Base-by-base conservation (phyloP, 1,140 invertebrate genomes). In the Ephestia elutella region DNA sequence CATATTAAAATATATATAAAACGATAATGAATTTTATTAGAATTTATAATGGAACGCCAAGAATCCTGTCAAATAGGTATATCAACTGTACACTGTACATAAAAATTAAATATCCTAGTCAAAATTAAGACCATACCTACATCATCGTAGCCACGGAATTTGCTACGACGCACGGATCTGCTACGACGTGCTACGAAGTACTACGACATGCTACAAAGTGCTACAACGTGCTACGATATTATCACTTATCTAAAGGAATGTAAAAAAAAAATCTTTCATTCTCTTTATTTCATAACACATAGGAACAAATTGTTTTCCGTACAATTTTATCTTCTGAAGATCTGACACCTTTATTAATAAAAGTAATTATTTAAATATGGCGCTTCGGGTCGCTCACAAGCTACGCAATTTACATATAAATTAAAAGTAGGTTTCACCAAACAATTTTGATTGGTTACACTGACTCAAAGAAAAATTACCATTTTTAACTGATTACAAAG, bases 371-470 rank as follows among this genome's bases (percentile, higher is more conserved):
- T 49, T 62, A 61, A 60, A 65, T 60, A 60, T 54, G 51, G 32
- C 53, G 49, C 53, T 59, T 55, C 56, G 57, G 20, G 44, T 64
- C 57, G 51, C 70, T 70, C 59, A 38, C 54, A 61, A 59, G 65
- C 70, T 61, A 63, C 68, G 35, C 38, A 62, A 83, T 83, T 83
- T 71, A 64, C 80, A 81, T 83, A 78, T 80, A 83, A 80, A 83
- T 83, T 80, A 81, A 73, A 81, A 72, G 66, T 63, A 67, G 44
- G 63, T 64, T 66, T 70, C 66, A 44, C 66, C 60, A 71, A 76
- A 76, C 69, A 72, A 72, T 71, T 80, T 80, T 76, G 68, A 79
- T 73, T 72, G 67, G 67, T 57, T 49, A 57, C 56, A 25, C 18
- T 50, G 13, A 19, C n/a, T 57, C 21, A 57, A 44, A 56, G 35